Evolutionary conservation across 2,888 invertebrate species (phyloP).

Genomic region (Actias luna): DNA sequence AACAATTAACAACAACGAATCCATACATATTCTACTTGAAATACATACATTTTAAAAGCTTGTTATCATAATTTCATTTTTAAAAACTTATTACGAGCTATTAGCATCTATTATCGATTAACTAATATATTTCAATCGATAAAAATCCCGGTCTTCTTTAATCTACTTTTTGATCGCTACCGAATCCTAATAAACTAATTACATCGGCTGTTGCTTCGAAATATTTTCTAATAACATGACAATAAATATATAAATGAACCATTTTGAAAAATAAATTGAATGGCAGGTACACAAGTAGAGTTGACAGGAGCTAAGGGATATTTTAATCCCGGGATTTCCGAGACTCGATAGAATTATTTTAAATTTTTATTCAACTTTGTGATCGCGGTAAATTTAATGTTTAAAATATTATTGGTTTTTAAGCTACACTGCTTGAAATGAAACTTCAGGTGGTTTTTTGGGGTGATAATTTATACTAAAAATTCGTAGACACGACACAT

Average conservation of each 20-base stretch:
- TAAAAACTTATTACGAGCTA: background rate
- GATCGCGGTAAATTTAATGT: background rate
- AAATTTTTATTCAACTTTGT: background rate
- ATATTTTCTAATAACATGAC: slow-evolving; percentile 23
- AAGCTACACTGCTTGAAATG: too few relatives aligned
- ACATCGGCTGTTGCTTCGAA: slow-evolving; percentile 15
- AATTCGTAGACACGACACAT: too few relatives aligned
- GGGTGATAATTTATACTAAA: too few relatives aligned
- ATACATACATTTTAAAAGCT: background rate
- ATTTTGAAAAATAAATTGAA: slow-evolving; percentile 25
- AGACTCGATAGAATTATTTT: background rate
- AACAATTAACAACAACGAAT: background rate
- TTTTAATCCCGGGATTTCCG: background rate
- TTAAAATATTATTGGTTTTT: background rate
- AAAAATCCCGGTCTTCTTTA: slow-evolving; percentile 7
- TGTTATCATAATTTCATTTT: background rate
- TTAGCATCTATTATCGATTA: background rate
- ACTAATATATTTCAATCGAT: background rate
- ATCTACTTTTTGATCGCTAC: slow-evolving; percentile 13
- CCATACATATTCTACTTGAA: background rate
- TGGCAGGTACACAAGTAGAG: slow-evolving; percentile 1
- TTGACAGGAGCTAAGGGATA: background rate
- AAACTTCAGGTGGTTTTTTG: too few relatives aligned
- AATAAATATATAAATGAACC: slow-evolving; percentile 21
- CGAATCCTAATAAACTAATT: slow-evolving; percentile 17